Conservation (phyloP, 1,140 invertebrate species). For the Drosophila novamexicana region DNA sequence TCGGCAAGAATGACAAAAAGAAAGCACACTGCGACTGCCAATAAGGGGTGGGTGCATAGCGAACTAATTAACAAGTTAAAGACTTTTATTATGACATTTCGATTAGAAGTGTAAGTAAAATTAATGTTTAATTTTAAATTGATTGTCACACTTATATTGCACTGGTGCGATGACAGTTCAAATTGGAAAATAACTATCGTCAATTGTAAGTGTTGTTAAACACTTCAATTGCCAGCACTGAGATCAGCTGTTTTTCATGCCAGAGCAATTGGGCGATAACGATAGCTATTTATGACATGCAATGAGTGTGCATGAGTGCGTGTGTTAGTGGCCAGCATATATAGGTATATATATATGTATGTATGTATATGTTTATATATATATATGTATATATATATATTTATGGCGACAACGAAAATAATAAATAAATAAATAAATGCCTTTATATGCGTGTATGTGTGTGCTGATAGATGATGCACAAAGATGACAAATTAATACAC, state of each 20-base stretch:
- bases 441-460: conserved; percentile 49
- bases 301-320: conserved; percentile 51
- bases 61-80: not conserved
- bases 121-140: too few relatives aligned
- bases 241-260: conserved; percentile 27
- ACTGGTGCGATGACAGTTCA: too few relatives aligned
- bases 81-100: not conserved
- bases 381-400: conserved; percentile 36
- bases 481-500: conserved; percentile 53
- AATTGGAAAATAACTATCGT: not conserved
- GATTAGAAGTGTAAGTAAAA: too few relatives aligned
- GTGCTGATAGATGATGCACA: conserved; percentile 64
- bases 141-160: too few relatives aligned
- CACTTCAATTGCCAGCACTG: not conserved
- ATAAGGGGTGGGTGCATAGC: too few relatives aligned
- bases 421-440: conserved; percentile 70
- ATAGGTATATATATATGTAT: conserved; percentile 9
- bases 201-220: conserved; percentile 3
- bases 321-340: conserved; percentile 42
- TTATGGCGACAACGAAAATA: conserved; percentile 52
- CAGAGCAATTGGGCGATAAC: conserved; percentile 25
- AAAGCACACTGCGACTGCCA: too few relatives aligned
- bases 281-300: conserved; percentile 37
- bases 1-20: too few relatives aligned
- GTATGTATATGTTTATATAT: conserved; percentile 5